Base-by-base conservation (phyloP, 2,888 invertebrate species). In the Dryadula phaetusa region DNA sequence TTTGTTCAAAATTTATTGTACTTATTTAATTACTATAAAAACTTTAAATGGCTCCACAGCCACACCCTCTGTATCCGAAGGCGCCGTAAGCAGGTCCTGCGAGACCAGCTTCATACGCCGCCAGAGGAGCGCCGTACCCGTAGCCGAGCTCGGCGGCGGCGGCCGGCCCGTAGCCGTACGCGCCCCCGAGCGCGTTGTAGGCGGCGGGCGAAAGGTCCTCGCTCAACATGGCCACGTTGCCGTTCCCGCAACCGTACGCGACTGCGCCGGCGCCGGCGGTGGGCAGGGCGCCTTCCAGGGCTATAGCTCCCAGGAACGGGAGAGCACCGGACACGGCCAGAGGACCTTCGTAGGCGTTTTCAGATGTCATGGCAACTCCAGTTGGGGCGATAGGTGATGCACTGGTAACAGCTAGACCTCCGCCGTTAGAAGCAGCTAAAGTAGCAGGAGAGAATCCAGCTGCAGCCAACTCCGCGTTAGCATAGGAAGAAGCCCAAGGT, bases 251-350 rank as follows among this genome's bases (percentile, higher is more conserved):
- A 12, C 81, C 78, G 61, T 86, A 85, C 0, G 79, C 71, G 7
- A 85, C 77, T 0, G 76, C 74, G 25, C 83, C 84, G 56, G 76
- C 68, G 2, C 87, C 86, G 28, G 72, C 76, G 12, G 84, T 81
- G 0, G 83, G 82, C 42, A 86, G 68, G 8, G 71, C 72, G 2
- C 85, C 85, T 42, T 82, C 80, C 47, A 87, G 67, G 3, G 71
- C 81, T 0, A 82, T 84, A 4, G 85, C 79, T 5, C 84, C 83
- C 0, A 83, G 69, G 74, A 87, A 84, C 1, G 85, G 87, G 22
- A 87, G 67, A 42, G 84, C 78, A 52, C 87, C 87, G 22, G 75
- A 74, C 0, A 83, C 77, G 0, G 75, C 69, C 6, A 87, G 64
- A 25, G 76, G 62, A 10, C 86, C 86, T 72, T 85, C 84, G 34